These are phyloP conservation scores for Hybognathus amarus DNA, from an alignment of 2,797 vertebrate species.

Conservation along the genomic window DNA sequence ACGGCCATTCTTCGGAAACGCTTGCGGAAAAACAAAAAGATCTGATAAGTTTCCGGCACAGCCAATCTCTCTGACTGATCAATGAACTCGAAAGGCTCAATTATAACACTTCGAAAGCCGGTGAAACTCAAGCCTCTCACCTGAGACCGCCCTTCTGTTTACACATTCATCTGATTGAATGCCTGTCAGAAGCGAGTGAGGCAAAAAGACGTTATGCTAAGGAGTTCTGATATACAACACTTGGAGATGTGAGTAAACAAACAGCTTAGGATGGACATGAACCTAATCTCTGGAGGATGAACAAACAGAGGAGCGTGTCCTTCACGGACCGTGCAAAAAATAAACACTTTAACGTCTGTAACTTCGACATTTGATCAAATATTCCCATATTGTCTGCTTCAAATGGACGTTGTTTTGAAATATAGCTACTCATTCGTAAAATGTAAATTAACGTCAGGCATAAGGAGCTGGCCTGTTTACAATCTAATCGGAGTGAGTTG, in stretches of 20 bases:
- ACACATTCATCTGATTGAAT: constrained; percentile 53
- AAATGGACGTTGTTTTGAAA: background rate
- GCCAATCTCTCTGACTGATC: constrained; percentile 73
- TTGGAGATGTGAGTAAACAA: constrained; percentile 46
- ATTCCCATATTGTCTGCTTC: background rate
- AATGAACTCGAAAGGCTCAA: constrained; percentile 71
- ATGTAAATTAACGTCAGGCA: too few relatives aligned
- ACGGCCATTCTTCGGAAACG: constrained; percentile 20
- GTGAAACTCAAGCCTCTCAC: constrained; percentile 70
- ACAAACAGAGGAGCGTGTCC: background rate
- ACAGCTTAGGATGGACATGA: constrained; percentile 13
- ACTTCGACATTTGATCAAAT: background rate
- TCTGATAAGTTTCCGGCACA: constrained; percentile 42
- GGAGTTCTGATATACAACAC: constrained; percentile 32
- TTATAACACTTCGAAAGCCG: constrained; percentile 69
- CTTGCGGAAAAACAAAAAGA: constrained; percentile 16
- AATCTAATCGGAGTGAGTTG: background rate
- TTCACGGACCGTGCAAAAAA: background rate
- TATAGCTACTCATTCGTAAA: too few relatives aligned
- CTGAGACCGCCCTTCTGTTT: constrained; percentile 62
- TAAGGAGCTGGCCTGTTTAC: background rate
- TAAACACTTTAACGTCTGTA: background rate
- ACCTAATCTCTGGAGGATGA: constrained; percentile 37
- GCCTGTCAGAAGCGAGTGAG: constrained; percentile 47
- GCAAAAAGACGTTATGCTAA: background rate